phyloP scores from a whole-genome alignment of 35 echinoderm and acorn worm genomes.

The Patiria miniata region DNA sequence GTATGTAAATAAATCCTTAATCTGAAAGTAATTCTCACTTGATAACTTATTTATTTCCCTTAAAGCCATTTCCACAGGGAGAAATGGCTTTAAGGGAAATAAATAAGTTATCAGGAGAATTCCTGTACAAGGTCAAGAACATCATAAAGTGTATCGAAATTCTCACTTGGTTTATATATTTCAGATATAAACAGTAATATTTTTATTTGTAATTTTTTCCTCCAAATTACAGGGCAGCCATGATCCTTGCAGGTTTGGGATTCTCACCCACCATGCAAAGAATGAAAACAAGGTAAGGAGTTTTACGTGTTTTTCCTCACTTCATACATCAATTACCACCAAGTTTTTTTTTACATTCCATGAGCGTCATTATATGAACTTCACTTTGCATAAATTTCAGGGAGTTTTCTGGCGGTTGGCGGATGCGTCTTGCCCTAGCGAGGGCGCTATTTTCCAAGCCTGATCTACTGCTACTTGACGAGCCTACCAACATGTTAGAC shows the following conservation, averaged over 20 bases:
- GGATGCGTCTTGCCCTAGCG: constrained; percentile 96
- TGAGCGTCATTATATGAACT: background rate
- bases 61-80: no score
- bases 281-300: constrained; percentile 77
- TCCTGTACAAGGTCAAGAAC: no score
- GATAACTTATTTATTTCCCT: no score
- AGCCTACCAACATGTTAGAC: constrained; percentile 99
- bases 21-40: no score
- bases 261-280: constrained; percentile 88
- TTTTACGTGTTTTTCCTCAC: background rate
- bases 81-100: no score
- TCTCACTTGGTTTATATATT: background rate
- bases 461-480: constrained; percentile 90
- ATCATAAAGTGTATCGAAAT: no score
- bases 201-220: background rate
- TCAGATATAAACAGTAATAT: background rate
- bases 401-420: constrained; percentile 98
- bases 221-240: constrained; percentile 69
- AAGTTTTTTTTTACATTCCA: background rate
- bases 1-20: no score
- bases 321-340: background rate
- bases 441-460: constrained; percentile 97
- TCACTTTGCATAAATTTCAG: constrained; percentile 35
- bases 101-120: no score
- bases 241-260: constrained; percentile 88